phyloP scores from a whole-genome alignment of 2,888 invertebrate genomes.

The Hylaea fasciaria region DNA sequence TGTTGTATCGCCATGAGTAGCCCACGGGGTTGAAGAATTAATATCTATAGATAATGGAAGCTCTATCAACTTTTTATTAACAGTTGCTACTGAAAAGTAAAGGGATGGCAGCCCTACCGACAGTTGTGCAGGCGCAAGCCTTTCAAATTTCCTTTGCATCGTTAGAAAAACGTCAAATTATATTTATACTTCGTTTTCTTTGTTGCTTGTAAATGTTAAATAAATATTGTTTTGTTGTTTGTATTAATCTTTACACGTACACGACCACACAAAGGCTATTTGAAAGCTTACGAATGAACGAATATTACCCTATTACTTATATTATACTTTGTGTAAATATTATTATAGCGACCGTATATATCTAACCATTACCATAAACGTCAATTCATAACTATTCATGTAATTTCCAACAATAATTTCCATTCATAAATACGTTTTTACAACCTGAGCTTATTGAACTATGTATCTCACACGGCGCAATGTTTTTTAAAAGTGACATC shows the following conservation, averaged over 20 bases:
- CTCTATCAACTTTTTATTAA: too few relatives aligned
- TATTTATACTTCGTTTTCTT: slow-evolving; percentile 9
- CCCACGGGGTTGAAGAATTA: too few relatives aligned
- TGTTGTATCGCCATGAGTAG: too few relatives aligned
- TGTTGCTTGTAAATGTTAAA: neutral
- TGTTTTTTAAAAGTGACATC: slow-evolving; percentile 5
- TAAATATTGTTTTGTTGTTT: neutral
- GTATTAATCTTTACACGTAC: neutral
- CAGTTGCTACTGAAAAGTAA: too few relatives aligned
- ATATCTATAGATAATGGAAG: too few relatives aligned
- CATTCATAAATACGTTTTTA: slow-evolving; percentile 1
- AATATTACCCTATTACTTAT: slow-evolving; percentile 12
- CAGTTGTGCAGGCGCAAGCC: too few relatives aligned
- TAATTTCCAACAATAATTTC: slow-evolving; percentile 1
- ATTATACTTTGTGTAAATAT: neutral
- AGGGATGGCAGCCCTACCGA: too few relatives aligned
- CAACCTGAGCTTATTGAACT: neutral
- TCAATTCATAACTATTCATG: slow-evolving; percentile 22
- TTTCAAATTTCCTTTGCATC: slow-evolving; percentile 22
- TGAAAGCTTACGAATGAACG: slow-evolving; percentile 4
- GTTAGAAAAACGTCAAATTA: neutral
- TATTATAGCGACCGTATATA: slow-evolving; percentile 6
- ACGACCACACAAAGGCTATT: slow-evolving; percentile 11
- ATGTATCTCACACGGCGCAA: neutral
- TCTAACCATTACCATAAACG: slow-evolving; percentile 6